Evolutionary conservation across 2,113 vertebrate genomes (phyloP).

Genomic region (Notarius lentiginosus): DNA sequence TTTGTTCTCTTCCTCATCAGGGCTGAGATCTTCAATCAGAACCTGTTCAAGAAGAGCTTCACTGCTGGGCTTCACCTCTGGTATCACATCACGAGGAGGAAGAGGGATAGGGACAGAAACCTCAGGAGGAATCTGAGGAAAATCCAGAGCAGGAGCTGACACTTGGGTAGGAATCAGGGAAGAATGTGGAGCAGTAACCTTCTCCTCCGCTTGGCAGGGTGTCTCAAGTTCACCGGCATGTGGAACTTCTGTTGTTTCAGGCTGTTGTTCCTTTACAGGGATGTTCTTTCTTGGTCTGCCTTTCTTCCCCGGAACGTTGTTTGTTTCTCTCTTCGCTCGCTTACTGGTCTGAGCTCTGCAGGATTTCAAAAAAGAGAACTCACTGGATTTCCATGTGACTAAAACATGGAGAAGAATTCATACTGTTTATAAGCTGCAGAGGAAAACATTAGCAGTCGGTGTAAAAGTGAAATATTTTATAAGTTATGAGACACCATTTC

Average conservation of each 20-base stretch:
- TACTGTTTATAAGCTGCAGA: not conserved
- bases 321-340: constrained; percentile 58
- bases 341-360: constrained; percentile 69
- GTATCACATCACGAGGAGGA: constrained; percentile 22
- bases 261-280: constrained; percentile 1
- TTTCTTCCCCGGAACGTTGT: constrained; percentile 60
- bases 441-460: not conserved
- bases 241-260: constrained; percentile 45
- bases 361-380: not conserved
- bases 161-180: not conserved
- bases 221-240: not conserved
- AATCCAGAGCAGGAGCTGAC: constrained; percentile 22
- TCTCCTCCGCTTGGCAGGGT: not conserved
- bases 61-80: constrained; percentile 24
- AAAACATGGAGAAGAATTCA: not conserved
- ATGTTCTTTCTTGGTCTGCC: constrained; percentile 71
- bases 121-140: constrained; percentile 26
- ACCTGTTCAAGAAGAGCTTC: constrained; percentile 50
- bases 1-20: constrained; percentile 69
- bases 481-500: not conserved
- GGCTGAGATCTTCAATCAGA: constrained; percentile 69
- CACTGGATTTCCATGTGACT: not conserved
- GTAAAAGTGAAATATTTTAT: not conserved
- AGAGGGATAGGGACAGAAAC: constrained; percentile 37
- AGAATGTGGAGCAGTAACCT: not conserved